Evolutionary conservation across 1,140 invertebrate genomes (phyloP).

Genomic region (Bombus ignitus): DNA sequence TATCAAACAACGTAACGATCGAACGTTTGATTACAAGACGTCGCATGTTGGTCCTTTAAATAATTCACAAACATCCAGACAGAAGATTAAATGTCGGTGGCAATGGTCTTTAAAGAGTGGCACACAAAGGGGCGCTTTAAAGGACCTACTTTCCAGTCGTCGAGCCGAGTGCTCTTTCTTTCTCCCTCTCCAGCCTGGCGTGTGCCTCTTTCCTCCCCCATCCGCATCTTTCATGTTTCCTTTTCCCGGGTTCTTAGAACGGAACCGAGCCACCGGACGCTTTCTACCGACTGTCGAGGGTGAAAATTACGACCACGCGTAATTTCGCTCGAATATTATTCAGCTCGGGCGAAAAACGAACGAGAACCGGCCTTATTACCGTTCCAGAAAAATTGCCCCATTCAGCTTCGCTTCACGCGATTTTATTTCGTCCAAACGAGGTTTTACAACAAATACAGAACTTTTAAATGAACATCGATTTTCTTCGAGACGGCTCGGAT

Average conservation of each 20-base stretch:
- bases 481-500: not conserved
- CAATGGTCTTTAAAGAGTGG: conserved; percentile 39
- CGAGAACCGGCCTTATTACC: not conserved
- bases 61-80: conserved; percentile 33
- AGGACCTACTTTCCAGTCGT: conserved; percentile 58
- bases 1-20: not conserved
- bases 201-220: not conserved
- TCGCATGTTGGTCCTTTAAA: conserved; percentile 6
- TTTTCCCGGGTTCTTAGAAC: conserved; percentile 27
- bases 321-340: conserved; percentile 53
- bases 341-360: not conserved
- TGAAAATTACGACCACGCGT: conserved; percentile 53
- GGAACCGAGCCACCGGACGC: conserved; percentile 36
- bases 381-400: not conserved
- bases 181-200: not conserved
- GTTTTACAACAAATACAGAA: not conserved
- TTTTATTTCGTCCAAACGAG: not conserved
- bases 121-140: conserved; percentile 59
- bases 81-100: conserved; percentile 41
- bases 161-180: conserved; percentile 39
- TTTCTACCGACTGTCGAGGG: conserved; percentile 13
- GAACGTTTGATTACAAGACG: not conserved
- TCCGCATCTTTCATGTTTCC: conserved; percentile 18
- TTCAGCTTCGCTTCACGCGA: not conserved
- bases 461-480: not conserved